phyloP scores from a whole-genome alignment of 2,113 vertebrate genomes.

The Acrocephalus arundinaceus region DNA sequence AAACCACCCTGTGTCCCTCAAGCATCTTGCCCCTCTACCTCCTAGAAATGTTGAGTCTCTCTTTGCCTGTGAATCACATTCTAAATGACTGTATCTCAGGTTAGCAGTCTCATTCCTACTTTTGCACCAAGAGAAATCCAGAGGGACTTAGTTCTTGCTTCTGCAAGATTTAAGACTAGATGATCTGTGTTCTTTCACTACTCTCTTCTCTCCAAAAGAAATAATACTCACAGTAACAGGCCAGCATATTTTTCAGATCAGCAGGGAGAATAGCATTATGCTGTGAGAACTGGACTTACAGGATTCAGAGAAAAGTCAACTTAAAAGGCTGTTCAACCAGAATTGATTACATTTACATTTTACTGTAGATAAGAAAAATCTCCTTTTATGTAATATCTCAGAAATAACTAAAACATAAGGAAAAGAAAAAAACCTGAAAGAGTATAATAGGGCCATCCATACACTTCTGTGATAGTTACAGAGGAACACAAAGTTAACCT shows the following conservation, averaged over 20 bases:
- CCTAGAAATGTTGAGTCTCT: neutral
- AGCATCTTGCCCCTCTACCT: neutral
- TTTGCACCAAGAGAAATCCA: neutral
- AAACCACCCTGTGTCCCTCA: neutral
- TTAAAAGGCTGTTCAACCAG: constrained; percentile 10
- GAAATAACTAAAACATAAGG: neutral
- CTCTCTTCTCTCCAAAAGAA: neutral
- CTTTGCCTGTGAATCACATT: neutral
- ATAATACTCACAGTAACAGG: neutral
- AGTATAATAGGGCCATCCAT: neutral
- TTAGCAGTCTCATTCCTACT: neutral
- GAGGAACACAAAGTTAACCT: neutral
- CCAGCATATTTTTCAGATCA: neutral
- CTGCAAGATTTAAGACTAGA: neutral
- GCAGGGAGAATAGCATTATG: neutral
- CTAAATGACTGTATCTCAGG: neutral
- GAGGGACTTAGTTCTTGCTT: neutral
- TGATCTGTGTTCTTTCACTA: neutral
- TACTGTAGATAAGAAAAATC: neutral
- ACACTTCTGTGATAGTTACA: neutral
- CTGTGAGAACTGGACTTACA: neutral
- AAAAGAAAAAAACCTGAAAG: neutral
- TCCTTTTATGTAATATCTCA: neutral
- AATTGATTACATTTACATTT: constrained; percentile 32
- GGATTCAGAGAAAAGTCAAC: neutral